Percentiles rank a stretch among this genome's conserved stretches.
Evolutionary conservation across 2,888 invertebrate species (phyloP).

Genomic region (Torymus auratus): DNA sequence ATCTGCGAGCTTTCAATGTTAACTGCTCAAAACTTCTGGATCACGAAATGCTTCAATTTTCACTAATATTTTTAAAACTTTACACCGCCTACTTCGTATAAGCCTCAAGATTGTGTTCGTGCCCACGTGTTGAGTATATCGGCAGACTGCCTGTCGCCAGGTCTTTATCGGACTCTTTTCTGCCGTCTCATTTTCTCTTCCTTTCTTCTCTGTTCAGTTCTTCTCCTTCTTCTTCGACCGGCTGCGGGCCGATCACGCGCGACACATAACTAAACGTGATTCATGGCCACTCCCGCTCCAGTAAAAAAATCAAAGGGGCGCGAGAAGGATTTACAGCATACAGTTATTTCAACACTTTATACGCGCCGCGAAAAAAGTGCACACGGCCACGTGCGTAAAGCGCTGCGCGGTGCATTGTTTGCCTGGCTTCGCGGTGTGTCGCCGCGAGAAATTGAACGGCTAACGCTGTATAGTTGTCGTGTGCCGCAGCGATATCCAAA

Average conservation of each 20-base stretch:
- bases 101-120: constrained; percentile 47
- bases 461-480: neutral
- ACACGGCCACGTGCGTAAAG: neutral
- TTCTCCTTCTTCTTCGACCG: constrained; percentile 16
- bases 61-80: too few relatives aligned
- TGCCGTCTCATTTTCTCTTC: constrained; percentile 53
- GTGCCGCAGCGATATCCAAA: neutral
- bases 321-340: constrained; percentile 49
- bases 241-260: neutral
- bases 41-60: too few relatives aligned
- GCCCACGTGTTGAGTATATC: constrained; percentile 58
- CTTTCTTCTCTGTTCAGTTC: constrained; percentile 45
- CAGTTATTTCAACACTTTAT: constrained; percentile 29
- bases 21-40: too few relatives aligned
- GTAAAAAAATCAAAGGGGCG: constrained; percentile 38
- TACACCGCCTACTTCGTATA: too few relatives aligned
- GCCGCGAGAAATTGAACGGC: constrained; percentile 7
- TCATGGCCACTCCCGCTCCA: constrained; percentile 57
- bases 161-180: constrained; percentile 66
- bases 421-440: neutral
- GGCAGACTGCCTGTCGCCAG: constrained; percentile 73
- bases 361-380: constrained; percentile 15
- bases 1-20: too few relatives aligned
- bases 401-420: constrained; percentile 19
- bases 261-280: constrained; percentile 62